Percentiles rank a stretch among this genome's conserved stretches.
These are phyloP conservation scores for Epicauta chinensis DNA, from an alignment of 1,140 invertebrate genomes.

Conservation along the genomic window DNA sequence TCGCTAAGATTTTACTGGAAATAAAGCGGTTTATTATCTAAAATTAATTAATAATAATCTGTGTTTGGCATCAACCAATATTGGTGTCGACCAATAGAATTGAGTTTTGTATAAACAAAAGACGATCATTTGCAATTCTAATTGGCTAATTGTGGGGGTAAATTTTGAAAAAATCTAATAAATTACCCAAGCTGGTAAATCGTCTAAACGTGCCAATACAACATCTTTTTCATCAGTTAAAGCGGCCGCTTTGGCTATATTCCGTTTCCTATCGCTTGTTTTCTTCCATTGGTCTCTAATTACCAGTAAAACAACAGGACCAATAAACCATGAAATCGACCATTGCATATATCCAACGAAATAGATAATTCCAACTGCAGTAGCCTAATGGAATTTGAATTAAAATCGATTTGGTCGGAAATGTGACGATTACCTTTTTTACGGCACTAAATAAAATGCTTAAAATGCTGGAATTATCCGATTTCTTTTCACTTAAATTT, in stretches of 20 bases:
- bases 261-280: slow-evolving; percentile 66
- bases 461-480: slow-evolving; percentile 38
- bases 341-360: slow-evolving; percentile 80
- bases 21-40: no score
- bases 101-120: no score
- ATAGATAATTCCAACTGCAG: slow-evolving; percentile 65
- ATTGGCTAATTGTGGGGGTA: no score
- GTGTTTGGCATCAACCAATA: no score
- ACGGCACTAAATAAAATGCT: slow-evolving; percentile 41
- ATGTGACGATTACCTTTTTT: slow-evolving; percentile 41
- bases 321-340: slow-evolving; percentile 80
- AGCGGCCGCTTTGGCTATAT: slow-evolving; percentile 73
- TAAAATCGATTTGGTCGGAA: background rate
- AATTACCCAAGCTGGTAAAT: slow-evolving; percentile 90
- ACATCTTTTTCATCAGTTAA: slow-evolving; percentile 78
- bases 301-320: slow-evolving; percentile 71
- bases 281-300: slow-evolving; percentile 72
- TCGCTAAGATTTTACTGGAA: no score
- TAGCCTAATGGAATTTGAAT: slow-evolving; percentile 33
- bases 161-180: no score
- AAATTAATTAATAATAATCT: no score
- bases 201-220: slow-evolving; percentile 75
- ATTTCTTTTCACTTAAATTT: slow-evolving; percentile 5
- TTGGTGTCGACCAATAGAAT: no score
- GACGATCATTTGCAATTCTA: no score